Evolutionary conservation across 2,888 invertebrate genomes (phyloP), one percentile per base, ranked within the genome.

Genomic region (Aphrophora alni): DNA sequence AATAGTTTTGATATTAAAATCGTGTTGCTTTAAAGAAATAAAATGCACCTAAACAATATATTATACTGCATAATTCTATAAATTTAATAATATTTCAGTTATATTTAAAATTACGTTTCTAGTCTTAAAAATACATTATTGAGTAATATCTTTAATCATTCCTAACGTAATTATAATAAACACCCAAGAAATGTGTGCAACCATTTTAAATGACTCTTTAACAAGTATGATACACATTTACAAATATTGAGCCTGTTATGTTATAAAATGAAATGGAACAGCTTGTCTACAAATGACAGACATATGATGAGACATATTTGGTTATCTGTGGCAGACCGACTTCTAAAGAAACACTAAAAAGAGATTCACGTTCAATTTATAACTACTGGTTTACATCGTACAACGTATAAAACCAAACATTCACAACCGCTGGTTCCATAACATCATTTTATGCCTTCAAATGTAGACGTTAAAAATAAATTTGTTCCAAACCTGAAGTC

Each of bases 301-400:
- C 44, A 59, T 59, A n/a, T 4, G 21, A 7, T 59, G 21, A 21
- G 59, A 59, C 59, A 21, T 59, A 59, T 59, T 59, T 59, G 59
- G 59, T 21, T 59, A 21, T 59, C 59, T 59, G 59, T 59, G 21
- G 21, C 59, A 59, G 59, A 21, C 59, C 59, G 21, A 59, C 59
- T 59, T 59, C 59, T 21, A 59, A n/a, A 59, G 59, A 21, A 59
- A n/a, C 59, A 59, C 59, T 59, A 59, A 59, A 59, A 59, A 59
- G 59, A n/a, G 59, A 59, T 59, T 59, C 59, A 10, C n/a, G 21
- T 12, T 1, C 10, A 59, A 59, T 59, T 59, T 59, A 59, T 8
- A 59, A 59, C 21, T 21, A 21, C n/a, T 21, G 59, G 44, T 44
- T 44, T 17, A 44, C 44, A 44, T 44, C 44, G 59, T 8, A 21